Percentiles rank a stretch among this genome's conserved stretches.
These are phyloP conservation scores for Hymenochirus boettgeri DNA, from an alignment of 2,113 vertebrate genomes.

Conservation along the genomic window DNA sequence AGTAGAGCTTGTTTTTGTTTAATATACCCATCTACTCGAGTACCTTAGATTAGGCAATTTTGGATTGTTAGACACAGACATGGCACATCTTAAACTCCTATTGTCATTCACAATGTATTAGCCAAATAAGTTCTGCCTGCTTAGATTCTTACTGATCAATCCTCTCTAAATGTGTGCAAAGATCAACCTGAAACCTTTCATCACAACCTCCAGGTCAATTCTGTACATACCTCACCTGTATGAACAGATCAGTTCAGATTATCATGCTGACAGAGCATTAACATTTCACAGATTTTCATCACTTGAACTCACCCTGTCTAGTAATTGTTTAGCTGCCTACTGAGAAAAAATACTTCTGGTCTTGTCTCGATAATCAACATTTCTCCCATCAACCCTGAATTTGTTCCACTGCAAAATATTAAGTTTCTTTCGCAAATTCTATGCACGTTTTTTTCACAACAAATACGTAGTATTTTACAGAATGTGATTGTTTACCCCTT, in stretches of 20 bases:
- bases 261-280: conserved; percentile 42
- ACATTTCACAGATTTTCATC: conserved; percentile 38
- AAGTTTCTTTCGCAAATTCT: no score
- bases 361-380: conserved; percentile 6
- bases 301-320: conserved; percentile 38
- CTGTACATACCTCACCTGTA: conserved; percentile 40
- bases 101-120: conserved; percentile 25
- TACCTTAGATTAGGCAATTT: neutral
- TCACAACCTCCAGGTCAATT: conserved; percentile 37
- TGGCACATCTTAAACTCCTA: neutral
- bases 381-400: neutral
- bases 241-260: conserved; percentile 33
- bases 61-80: conserved; percentile 8
- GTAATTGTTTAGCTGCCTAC: conserved; percentile 36
- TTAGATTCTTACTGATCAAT: conserved; percentile 5
- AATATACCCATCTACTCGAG: no score
- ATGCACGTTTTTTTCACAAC: no score
- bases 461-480: no score
- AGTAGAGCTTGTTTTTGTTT: neutral
- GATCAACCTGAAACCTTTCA: conserved; percentile 19
- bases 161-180: neutral
- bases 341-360: conserved; percentile 8
- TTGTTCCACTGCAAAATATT: conserved; percentile 1
- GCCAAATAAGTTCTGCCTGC: conserved; percentile 2
- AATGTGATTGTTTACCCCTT: no score